These are phyloP conservation scores for Lithobates sylvaticus DNA, from an alignment of 2,797 vertebrate genomes.

Conservation along the genomic window DNA sequence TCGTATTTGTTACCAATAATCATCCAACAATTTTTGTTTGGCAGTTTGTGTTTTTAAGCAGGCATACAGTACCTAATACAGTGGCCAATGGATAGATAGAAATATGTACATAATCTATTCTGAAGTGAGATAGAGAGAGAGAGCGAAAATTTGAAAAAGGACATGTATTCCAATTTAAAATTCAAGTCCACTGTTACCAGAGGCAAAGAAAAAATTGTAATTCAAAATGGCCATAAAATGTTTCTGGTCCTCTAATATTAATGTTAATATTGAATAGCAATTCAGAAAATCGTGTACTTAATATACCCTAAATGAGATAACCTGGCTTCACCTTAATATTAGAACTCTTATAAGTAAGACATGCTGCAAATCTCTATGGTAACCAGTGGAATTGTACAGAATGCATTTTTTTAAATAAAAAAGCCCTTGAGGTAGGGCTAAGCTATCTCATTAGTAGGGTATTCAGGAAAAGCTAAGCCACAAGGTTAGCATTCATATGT, in stretches of 20 bases:
- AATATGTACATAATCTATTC: not conserved
- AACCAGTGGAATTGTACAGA: constrained; percentile 10
- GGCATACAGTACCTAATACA: too few relatives aligned
- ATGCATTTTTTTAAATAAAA: too few relatives aligned
- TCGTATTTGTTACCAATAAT: too few relatives aligned
- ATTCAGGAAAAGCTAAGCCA: too few relatives aligned
- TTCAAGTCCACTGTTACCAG: not conserved
- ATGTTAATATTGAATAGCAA: not conserved
- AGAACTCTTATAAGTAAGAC: not conserved
- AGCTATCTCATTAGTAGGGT: not conserved
- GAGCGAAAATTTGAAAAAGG: not conserved
- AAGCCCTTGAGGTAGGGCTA: not conserved
- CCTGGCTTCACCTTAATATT: constrained; percentile 11
- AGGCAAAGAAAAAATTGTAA: not conserved
- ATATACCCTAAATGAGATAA: not conserved
- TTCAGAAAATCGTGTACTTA: not conserved
- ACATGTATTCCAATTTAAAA: not conserved
- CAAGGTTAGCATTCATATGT: too few relatives aligned
- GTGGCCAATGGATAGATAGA: not conserved
- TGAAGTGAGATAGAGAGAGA: not conserved
- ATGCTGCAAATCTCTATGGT: constrained; percentile 2
- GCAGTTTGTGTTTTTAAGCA: too few relatives aligned
- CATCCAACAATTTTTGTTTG: too few relatives aligned
- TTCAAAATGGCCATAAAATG: not conserved
- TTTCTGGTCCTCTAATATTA: not conserved